Evolutionary conservation across 2,797 vertebrate species (phyloP).

Genomic region (Nannoperca obscura): DNA sequence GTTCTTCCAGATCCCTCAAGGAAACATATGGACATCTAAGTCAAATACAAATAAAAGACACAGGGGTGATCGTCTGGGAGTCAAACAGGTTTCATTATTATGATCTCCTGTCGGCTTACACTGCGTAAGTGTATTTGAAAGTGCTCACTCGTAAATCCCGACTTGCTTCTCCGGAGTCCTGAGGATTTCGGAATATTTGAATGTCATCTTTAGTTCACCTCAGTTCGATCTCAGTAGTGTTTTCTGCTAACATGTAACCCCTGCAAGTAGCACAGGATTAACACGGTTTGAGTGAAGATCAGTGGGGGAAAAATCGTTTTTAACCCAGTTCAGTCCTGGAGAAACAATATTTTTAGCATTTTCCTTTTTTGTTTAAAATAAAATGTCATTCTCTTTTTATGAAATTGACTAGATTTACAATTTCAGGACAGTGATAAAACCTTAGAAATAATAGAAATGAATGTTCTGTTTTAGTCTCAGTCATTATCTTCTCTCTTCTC

Average conservation of each 20-base stretch:
- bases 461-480: not conserved
- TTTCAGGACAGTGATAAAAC: not conserved
- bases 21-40: conserved; percentile 80
- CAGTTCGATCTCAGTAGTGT: conserved; percentile 33
- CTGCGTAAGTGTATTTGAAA: conserved; percentile 51
- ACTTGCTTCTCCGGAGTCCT: conserved; percentile 37
- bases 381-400: not conserved
- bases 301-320: conserved; percentile 16
- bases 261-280: conserved; percentile 54
- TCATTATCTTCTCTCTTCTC: not conserved
- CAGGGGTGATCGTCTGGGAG: conserved; percentile 70
- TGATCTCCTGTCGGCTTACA: conserved; percentile 46
- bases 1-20: conserved; percentile 72
- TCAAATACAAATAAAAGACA: conserved; percentile 72
- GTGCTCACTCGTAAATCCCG: conserved; percentile 51
- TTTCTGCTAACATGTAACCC: conserved; percentile 45
- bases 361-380: conserved; percentile 17
- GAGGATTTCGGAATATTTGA: conserved; percentile 69
- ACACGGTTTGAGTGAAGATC: conserved; percentile 58
- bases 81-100: conserved; percentile 72
- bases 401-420: conserved; percentile 1
- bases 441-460: not conserved
- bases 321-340: conserved; percentile 8
- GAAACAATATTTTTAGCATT: not conserved
- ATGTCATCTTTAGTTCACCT: conserved; percentile 63